A percentile compares a stretch with the other conserved stretches of the same genome.
Conservation (phyloP, 2,113 vertebrate species). For the Petaurus breviceps region DNA sequence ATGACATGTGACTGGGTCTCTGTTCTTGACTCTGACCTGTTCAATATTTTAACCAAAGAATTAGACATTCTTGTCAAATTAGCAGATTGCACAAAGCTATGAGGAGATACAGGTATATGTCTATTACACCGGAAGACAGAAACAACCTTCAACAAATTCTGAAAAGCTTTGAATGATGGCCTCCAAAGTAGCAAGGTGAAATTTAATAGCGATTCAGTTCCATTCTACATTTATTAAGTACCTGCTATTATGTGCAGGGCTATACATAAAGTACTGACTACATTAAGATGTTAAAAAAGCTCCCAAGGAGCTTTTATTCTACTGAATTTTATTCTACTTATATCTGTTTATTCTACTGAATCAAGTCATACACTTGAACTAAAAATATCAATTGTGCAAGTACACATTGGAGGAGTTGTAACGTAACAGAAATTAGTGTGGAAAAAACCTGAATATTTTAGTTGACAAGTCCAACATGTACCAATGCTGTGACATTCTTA, state of each 20-base stretch:
- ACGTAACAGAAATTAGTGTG: not conserved
- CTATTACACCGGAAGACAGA: not conserved
- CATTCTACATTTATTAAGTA: not conserved
- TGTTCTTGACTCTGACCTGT: not conserved
- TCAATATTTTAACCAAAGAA: not conserved
- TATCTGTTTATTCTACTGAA: no score
- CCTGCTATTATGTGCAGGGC: not conserved
- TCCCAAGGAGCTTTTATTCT: not conserved
- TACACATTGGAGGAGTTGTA: not conserved
- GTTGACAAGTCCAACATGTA: not conserved
- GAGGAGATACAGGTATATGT: not conserved
- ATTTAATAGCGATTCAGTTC: not conserved
- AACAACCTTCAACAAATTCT: not conserved
- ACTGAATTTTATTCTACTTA: no score
- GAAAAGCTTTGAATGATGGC: not conserved
- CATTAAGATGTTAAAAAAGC: not conserved
- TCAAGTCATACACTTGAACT: not conserved
- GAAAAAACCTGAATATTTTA: not conserved
- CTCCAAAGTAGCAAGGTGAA: not conserved
- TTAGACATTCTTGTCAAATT: not conserved
- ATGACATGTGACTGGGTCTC: no score
- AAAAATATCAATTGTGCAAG: not conserved
- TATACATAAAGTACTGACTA: not conserved
- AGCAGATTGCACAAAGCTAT: not conserved
- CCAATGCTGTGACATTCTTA: not conserved